Evolutionary conservation across 2,888 invertebrate genomes (phyloP), one percentile per base, ranked within the genome.

Genomic region (Cynaeus angustus): DNA sequence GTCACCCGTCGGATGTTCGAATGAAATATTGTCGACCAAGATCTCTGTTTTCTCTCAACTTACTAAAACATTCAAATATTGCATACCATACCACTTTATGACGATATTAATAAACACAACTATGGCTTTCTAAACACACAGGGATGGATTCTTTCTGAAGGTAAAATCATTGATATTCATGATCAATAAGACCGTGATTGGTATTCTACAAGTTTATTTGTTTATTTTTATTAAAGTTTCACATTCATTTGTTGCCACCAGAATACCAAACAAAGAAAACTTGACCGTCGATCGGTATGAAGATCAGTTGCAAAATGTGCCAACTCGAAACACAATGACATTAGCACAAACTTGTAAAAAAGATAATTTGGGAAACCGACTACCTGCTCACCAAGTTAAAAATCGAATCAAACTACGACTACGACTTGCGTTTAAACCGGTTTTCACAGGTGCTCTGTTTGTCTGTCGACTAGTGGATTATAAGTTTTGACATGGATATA

Each of bases 1-100:
- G 66, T 79, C 74, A 72, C 74, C 75, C 75, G 80, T 79, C 79
- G 75, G 76, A 78, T 77, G 72, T 75, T 65, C 68, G 78, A 74
- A 77, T 81, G 81, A 81, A 82, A 81, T 82, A 82, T 82, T 81
- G 75, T 74, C 78, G 77, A 77, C 79, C 78, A 74, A 75, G 62
- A 72, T 74, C 75, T 78, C 76, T 78, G 76, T 79, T 78, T 72
- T 61, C 50, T 41, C 33, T 30, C 37, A 14, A 55, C 46, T 28
- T 70, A 41, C 41, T 38, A 28, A 8, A 53, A 55, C 61, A 70
- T 70, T 70, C 66, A 70, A 70, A 70, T 21, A 38, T 68, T 10
- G 10, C 14, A 33, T 30, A 6, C 37, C 3, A n/a, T 41, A 41
- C 7, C 14, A 46, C 46, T 21, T 16, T 16, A 1, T 46, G 3